Conservation (phyloP, 2,113 vertebrate species). For the Mormoops blainvillei region DNA sequence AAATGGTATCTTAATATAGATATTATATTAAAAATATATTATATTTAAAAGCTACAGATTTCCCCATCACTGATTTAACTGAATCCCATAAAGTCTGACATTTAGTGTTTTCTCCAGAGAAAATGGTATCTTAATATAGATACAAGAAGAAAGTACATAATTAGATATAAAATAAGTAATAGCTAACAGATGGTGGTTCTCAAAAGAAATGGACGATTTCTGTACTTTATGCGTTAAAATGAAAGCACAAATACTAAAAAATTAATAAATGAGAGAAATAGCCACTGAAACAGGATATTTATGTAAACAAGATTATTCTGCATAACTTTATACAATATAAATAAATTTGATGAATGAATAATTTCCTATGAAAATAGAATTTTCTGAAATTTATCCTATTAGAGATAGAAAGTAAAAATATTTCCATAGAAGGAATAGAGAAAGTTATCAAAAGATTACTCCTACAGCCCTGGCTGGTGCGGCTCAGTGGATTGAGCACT, state of each 20-base stretch:
- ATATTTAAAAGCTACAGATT: constrained; percentile 1
- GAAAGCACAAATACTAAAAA: neutral
- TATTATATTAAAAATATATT: too few species aligned
- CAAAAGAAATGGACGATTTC: neutral
- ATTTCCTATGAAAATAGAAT: neutral
- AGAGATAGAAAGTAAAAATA: neutral
- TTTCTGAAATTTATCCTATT: neutral
- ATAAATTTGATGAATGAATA: neutral
- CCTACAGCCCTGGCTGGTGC: neutral
- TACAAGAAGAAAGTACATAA: neutral
- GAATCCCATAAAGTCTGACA: neutral
- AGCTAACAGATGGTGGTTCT: neutral
- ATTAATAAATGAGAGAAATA: neutral
- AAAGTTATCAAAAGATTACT: neutral
- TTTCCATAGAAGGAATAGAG: neutral
- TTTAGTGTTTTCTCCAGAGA: neutral
- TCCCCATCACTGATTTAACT: neutral
- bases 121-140: constrained; percentile 18
- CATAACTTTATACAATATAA: neutral
- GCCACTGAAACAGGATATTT: neutral
- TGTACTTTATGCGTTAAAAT: neutral
- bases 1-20: constrained; percentile 18
- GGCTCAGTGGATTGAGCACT: too few species aligned
- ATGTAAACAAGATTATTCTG: neutral
- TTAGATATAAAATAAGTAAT: neutral